Evolutionary conservation across 2,797 vertebrate species (phyloP), one percentile per base, ranked within the genome.

Genomic region (Sarcoramphus papa): DNA sequence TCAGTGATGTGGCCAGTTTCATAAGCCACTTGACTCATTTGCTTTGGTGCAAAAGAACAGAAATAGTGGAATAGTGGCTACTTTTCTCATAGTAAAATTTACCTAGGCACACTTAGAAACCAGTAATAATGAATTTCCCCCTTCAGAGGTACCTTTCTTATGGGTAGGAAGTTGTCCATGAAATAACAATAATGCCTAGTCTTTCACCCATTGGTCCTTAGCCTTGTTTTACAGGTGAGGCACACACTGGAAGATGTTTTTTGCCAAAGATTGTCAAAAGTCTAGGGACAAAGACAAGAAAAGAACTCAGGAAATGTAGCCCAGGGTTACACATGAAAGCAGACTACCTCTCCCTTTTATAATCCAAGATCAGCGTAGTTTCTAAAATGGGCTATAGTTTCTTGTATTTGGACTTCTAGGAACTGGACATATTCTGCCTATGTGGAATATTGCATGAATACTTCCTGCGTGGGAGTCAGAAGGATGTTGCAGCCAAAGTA

Each of bases 371-470:
- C 43, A 62, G 73, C 2, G 3, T 60, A 16, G 40, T 41, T 94
- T 90, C 89, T 37, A 77, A 94, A 90, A 78, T 18, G 37, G 82
- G 51, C 69, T 78, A 47, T 56, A 56, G 28, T 89, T 96, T 96
- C 85, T 89, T 89, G 69, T 73, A 21, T 93, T 85, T 90, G 77
- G 88, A 91, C 92, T 97, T 97, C 95, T 96, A 96, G 94, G 96
- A 97, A 95, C 4, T 37, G 95, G 83, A n/a, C 21, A 6, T 53
- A 28, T 43, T 87, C 74, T 82, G 85, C 67, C 83, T 81, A 1
- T 88, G 92, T 93, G 96, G 90, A 95, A 93, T 87, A 94, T 60
- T 95, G 85, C 80, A 47, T 9, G 83, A 90, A 47, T 30, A 16
- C 80, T 95, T 96, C 92, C 93, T 95, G 94, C 8, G 91, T 95